Conservation (phyloP, 2,113 vertebrate genomes). For the Smithornis capensis region DNA sequence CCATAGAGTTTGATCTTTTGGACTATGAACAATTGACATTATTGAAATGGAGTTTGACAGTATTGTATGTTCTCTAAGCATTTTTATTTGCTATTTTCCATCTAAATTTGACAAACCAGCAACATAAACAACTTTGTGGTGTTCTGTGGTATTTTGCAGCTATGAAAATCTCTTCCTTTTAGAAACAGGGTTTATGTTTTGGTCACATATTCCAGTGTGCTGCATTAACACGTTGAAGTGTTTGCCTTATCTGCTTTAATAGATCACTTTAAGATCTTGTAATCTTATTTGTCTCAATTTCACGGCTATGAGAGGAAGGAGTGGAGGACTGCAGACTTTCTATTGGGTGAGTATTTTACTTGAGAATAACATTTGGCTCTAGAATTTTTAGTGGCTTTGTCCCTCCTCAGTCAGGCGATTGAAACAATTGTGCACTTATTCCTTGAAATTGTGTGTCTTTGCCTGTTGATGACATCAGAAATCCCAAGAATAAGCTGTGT, state of each 20-base stretch:
- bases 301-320: background rate
- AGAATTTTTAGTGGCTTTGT: background rate
- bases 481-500: fast-evolving
- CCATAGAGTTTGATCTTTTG: background rate
- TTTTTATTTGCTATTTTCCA: background rate
- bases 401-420: background rate
- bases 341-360: background rate
- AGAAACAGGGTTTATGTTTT: background rate
- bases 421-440: background rate
- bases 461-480: background rate
- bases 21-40: fast-evolving
- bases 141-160: background rate
- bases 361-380: background rate
- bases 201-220: background rate
- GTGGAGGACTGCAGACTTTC: background rate
- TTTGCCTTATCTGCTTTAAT: background rate
- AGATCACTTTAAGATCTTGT: background rate
- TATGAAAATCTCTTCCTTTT: background rate
- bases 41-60: background rate
- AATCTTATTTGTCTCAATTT: background rate
- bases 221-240: background rate
- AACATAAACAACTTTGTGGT: background rate
- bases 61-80: background rate
- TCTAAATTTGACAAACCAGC: background rate
- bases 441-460: background rate